A percentile compares a stretch with the other conserved stretches of the same genome.
These are phyloP conservation scores for Petrosia ficiformis DNA, from an alignment of 37 sponge, comb jelly and placozoan genomes.

Conservation along the genomic window DNA sequence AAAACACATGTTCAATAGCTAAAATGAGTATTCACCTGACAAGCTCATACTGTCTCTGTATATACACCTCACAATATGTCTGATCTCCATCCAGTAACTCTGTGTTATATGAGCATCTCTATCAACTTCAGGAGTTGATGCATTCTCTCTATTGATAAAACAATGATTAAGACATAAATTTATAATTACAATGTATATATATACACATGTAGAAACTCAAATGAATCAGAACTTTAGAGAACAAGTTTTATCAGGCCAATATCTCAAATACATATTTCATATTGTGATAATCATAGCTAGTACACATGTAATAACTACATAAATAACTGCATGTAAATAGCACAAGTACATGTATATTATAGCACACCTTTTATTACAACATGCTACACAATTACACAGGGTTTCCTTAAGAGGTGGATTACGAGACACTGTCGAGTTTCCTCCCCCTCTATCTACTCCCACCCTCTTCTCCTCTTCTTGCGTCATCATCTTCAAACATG, in stretches of 20 bases:
- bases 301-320: too few relatives aligned
- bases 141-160: slow-evolving; percentile 43
- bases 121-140: slow-evolving; percentile 49
- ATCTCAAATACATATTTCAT: too few relatives aligned
- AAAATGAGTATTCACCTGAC: slow-evolving; percentile 39
- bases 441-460: too few relatives aligned
- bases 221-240: too few relatives aligned
- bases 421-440: not conserved
- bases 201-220: too few relatives aligned
- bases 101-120: slow-evolving; percentile 66
- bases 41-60: slow-evolving; percentile 56
- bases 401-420: not conserved
- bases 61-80: slow-evolving; percentile 65
- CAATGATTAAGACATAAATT: not conserved
- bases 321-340: too few relatives aligned
- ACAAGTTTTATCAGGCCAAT: too few relatives aligned
- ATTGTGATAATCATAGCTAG: too few relatives aligned
- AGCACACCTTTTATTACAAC: slow-evolving; percentile 61
- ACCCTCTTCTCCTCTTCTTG: slow-evolving; percentile 27
- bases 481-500: slow-evolving; percentile 24
- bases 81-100: slow-evolving; percentile 83
- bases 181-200: too few relatives aligned
- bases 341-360: too few relatives aligned
- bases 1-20: too few relatives aligned
- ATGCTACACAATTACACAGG: slow-evolving; percentile 63